A percentile compares a stretch with the other conserved stretches of the same genome.
These are phyloP conservation scores for Dendrocincla fuliginosa DNA, from an alignment of 2,797 vertebrate species.

Conservation along the genomic window DNA sequence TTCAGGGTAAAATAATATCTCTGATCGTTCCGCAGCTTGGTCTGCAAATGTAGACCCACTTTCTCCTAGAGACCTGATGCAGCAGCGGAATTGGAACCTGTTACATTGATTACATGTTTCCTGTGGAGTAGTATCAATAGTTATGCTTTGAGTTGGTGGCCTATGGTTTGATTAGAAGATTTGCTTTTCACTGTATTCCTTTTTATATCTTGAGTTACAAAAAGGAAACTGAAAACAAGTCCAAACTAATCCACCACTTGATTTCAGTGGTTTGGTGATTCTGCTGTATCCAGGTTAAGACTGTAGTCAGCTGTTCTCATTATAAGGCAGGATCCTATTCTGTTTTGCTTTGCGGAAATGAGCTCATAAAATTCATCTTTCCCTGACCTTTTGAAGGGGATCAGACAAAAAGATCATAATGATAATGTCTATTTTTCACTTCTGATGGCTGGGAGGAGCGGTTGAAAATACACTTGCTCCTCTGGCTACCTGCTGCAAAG, in stretches of 20 bases:
- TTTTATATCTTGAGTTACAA: neutral
- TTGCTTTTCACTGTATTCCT: neutral
- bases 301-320: constrained; percentile 7
- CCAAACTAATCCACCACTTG: neutral
- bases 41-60: neutral
- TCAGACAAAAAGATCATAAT: neutral
- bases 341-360: neutral
- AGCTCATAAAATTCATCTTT: neutral
- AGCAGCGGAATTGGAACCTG: neutral
- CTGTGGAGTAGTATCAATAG: neutral
- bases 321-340: neutral
- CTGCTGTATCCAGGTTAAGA: neutral
- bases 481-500: neutral
- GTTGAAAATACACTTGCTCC: neutral
- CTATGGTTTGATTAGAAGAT: neutral
- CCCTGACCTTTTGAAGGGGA: neutral
- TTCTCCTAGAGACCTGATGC: neutral
- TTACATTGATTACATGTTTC: neutral
- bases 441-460: neutral
- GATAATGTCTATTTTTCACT: neutral
- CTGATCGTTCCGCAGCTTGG: neutral
- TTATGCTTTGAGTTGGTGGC: neutral
- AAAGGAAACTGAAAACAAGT: neutral
- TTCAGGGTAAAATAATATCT: neutral
- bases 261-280: neutral